Evolutionary conservation across 2,888 invertebrate genomes (phyloP).

Genomic region (Myopa tessellatipennis): DNA sequence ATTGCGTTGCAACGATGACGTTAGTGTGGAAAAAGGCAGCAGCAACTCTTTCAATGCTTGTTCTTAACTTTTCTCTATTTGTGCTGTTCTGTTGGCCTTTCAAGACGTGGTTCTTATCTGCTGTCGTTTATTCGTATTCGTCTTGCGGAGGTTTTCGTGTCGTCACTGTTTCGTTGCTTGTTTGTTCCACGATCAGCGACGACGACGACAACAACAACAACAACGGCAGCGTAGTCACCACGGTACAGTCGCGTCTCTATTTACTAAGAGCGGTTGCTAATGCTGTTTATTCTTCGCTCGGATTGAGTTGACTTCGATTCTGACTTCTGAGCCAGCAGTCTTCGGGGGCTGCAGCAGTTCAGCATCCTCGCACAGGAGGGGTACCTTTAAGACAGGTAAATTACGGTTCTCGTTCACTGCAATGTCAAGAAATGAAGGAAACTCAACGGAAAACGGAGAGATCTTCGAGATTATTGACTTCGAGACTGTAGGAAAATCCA

Average conservation of each 20-base stretch:
- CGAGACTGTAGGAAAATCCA: too few species aligned
- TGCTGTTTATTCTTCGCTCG: neutral
- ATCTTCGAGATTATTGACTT: too few species aligned
- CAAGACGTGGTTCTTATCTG: neutral
- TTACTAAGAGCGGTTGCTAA: conserved; percentile 20
- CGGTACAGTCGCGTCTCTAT: conserved; percentile 34
- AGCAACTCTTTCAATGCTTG: neutral
- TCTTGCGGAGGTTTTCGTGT: conserved; percentile 45
- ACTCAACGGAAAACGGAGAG: too few species aligned
- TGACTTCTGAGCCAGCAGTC: too few species aligned
- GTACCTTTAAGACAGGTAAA: too few species aligned
- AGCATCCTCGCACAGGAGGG: too few species aligned
- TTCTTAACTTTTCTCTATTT: neutral
- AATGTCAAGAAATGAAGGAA: too few species aligned
- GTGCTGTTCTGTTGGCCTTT: neutral
- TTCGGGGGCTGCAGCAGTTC: too few species aligned
- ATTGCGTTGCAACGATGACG: conserved; percentile 15
- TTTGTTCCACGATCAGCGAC: conserved; percentile 43
- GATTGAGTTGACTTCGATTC: too few species aligned
- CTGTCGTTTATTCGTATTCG: neutral
- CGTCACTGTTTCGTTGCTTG: conserved; percentile 53
- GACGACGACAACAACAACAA: conserved; percentile 38
- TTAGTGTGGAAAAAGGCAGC: neutral
- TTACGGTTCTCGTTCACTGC: too few species aligned
- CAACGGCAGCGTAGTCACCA: conserved; percentile 23